Base-by-base conservation (phyloP, 2,888 invertebrate species). In the Rhamnusium bicolor region DNA sequence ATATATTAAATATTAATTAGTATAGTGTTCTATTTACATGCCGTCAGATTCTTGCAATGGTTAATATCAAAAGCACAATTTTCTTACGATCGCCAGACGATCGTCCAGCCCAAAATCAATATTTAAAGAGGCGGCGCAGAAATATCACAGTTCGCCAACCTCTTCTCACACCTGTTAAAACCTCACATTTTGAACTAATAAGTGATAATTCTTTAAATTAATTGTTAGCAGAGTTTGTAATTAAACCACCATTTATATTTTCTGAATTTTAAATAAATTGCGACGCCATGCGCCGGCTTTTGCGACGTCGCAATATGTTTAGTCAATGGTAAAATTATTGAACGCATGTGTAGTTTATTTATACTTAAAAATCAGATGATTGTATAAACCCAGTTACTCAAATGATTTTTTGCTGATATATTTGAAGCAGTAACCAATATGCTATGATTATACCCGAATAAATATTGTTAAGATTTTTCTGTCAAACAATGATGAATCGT, bases 31-130 rank as follows among this genome's bases (percentile, higher is more conserved):
- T 77, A 78, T 78, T 74, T 76, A 76, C 76, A 74, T 69, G 72
- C 70, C 68, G 73, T 67, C 63, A 72, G 47, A 72, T 74, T 72
- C 72, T 66, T 68, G 73, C 56, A n/a, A 68, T 73, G 71, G 71
- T 69, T 69, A 69, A 73, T 49, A 72, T 63, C 73, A 66, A 72
- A 71, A 76, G 51, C 73, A 76, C 76, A 80, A 77, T 76, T 73
- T 75, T 77, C 79, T 80, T 80, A 77, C 71, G 71, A 75, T 76
- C 76, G 74, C 74, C 62, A 72, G 77, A 74, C 76, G 67, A 68
- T 75, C 76, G 83, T 83, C 83, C 84, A 83, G 78, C 84, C 84
- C 84, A 85, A 85, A 85, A 85, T 85, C 85, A 84, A 85, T 85
- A 85, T 84, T 83, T 82, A 77, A 79, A 82, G 78, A 81, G 80